A percentile compares a stretch with the other conserved stretches of the same genome.
Conservation (phyloP, 2,797 vertebrate species). For the Platyrinchus mystaceus region DNA sequence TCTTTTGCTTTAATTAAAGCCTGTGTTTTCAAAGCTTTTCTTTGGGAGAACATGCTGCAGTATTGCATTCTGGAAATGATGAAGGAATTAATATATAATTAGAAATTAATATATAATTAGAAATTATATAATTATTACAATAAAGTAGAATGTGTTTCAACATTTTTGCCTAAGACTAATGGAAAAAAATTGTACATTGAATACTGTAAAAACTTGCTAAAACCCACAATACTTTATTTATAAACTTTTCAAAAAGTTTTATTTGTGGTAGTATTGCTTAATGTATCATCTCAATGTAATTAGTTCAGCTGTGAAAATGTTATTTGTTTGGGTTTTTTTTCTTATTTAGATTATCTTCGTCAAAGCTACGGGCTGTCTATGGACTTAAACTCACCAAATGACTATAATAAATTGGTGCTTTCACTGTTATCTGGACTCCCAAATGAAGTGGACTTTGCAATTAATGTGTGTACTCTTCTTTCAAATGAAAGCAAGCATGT, state of each 20-base stretch:
- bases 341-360: constrained; percentile 92
- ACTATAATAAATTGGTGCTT: constrained; percentile 99
- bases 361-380: constrained; percentile 98
- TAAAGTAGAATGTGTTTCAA: not conserved
- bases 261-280: not conserved
- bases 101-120: not conserved
- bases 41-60: not conserved
- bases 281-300: not conserved
- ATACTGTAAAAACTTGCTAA: not conserved
- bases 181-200: not conserved
- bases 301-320: not conserved
- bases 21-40: not conserved
- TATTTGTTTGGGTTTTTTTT: not conserved
- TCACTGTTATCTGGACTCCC: constrained; percentile 98
- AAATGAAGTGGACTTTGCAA: constrained; percentile 99
- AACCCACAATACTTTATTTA: not conserved
- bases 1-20: not conserved
- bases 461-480: constrained; percentile 98
- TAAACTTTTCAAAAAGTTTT: not conserved
- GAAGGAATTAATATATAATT: not conserved
- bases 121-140: too few relatives aligned
- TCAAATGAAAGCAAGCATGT: constrained; percentile 99
- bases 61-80: not conserved
- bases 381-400: constrained; percentile 94
- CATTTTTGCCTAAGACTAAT: not conserved